phyloP scores from a whole-genome alignment of 2,797 vertebrate species.

The Pseudochaenichthys georgianus region DNA sequence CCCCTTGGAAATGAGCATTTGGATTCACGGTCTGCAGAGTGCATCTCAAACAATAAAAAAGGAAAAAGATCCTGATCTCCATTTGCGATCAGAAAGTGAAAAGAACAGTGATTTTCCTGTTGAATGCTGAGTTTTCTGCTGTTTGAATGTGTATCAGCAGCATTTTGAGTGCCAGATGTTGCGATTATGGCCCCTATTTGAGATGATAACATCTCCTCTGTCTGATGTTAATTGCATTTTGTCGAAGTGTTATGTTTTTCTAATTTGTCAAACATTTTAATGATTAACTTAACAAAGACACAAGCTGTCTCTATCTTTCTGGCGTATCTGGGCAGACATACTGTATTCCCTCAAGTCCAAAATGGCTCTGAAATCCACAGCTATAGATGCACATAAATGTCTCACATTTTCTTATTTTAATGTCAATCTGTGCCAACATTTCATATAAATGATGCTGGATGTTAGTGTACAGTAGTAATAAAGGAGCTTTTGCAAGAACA shows the following conservation, averaged over 20 bases:
- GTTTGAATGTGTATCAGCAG: slow-evolving; percentile 38
- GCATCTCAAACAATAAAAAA: slow-evolving; percentile 47
- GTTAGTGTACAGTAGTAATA: no score
- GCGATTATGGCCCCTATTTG: slow-evolving; percentile 22
- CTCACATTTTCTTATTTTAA: no score
- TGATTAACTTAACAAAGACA: neutral
- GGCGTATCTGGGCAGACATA: neutral
- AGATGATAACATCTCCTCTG: slow-evolving; percentile 18
- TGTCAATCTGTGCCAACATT: neutral
- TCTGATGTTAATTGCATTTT: slow-evolving; percentile 23
- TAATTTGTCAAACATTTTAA: slow-evolving; percentile 6
- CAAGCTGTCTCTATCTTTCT: neutral
- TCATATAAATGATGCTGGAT: neutral
- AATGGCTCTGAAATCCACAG: neutral
- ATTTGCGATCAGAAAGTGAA: neutral
- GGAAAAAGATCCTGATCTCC: neutral
- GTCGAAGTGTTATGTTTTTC: neutral
- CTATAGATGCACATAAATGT: no score
- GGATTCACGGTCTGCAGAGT: slow-evolving; percentile 3
- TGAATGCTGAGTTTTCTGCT: slow-evolving; percentile 11
- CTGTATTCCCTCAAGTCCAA: neutral
- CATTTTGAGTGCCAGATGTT: slow-evolving; percentile 40
- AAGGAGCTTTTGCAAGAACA: no score
- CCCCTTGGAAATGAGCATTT: slow-evolving; percentile 32
- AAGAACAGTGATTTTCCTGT: neutral